Base-by-base conservation (phyloP, 2,888 invertebrate genomes). In the Latrodectus elegans region DNA sequence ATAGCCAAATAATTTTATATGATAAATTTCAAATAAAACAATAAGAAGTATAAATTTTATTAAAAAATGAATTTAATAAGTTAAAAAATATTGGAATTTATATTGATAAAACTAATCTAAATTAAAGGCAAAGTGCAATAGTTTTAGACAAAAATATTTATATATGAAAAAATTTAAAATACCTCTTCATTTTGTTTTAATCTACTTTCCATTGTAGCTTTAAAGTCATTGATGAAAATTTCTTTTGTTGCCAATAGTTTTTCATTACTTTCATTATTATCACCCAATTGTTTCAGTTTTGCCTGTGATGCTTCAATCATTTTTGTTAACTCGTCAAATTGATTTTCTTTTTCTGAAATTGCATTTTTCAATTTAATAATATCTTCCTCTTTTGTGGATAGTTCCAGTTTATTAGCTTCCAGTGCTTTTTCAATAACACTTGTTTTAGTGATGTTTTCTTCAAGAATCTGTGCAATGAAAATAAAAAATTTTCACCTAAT, bases 201-300 rank as follows among this genome's bases (percentile, higher is more conserved):
- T 11, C 77, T 65, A 22, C 73, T 87, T 74, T 87, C 82, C 68
- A 73, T 76, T 15, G 82, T 78, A 22, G 52, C 51, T 68, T 87
- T 87, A 26, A 87, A 87, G 17, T 87, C 68, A 73, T 77, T 78
- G 51, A 87, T 87, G n/a, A 68, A 78, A 1, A 67, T 53, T 68
- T 87, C 87, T 65, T 86, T 86, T 65, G 71, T 76, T 38, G 75
- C 26, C 17, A 87, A 51, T 11, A 82, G 49, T 12, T 82, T 68
- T 4, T 49, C 68, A 67, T 87, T 87, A 53, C 55, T 82, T 60
- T 77, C 73, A 72, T 74, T 78, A 49, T 78, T 38, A 51, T 82
- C 77, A 26, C 72, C 77, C 2, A 87, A 38, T n/a, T 67, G 14
- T 12, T 55, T 53, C 12, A 87, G 52, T 17, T 87, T 76, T 14